A percentile compares a stretch with the other conserved stretches of the same genome.
Evolutionary conservation across 2,888 invertebrate species (phyloP).

Genomic region (Tenthredo amoena): DNA sequence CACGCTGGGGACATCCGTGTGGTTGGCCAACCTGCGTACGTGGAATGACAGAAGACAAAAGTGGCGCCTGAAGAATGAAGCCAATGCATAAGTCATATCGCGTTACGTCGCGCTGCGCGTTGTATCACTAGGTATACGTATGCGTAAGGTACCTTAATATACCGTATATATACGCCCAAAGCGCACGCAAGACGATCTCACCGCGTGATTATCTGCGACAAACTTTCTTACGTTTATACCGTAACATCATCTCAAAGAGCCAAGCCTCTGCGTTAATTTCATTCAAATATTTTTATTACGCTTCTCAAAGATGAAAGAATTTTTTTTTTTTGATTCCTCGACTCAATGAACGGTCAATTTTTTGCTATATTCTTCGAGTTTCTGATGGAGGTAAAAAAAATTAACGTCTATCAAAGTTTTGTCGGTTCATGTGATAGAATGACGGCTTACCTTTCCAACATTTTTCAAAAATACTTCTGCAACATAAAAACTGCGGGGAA

Average conservation of each 20-base stretch:
- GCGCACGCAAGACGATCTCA: background rate
- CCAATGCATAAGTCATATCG: slow-evolving; percentile 48
- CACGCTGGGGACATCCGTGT: slow-evolving; percentile 39
- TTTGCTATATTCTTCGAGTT: too few species aligned
- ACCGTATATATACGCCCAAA: slow-evolving; percentile 1
- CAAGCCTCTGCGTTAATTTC: background rate
- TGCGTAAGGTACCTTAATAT: background rate
- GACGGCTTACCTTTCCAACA: too few species aligned
- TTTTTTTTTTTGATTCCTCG: background rate
- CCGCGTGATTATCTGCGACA: slow-evolving; percentile 4
- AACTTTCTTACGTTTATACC: background rate
- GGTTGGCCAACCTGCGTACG: slow-evolving; percentile 34
- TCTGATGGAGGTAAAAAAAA: too few species aligned
- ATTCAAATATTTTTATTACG: background rate
- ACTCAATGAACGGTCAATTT: too few species aligned
- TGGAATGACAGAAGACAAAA: slow-evolving; percentile 45
- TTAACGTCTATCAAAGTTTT: too few species aligned
- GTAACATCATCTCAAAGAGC: background rate
- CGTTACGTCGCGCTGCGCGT: slow-evolving; percentile 22
- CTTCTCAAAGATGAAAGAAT: background rate
- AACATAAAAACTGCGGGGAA: too few species aligned
- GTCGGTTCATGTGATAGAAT: too few species aligned
- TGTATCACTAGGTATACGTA: background rate
- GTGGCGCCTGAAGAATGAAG: slow-evolving; percentile 35
- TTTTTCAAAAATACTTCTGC: too few species aligned